Evolutionary conservation across 2,797 vertebrate genomes (phyloP), one percentile per base, ranked within the genome.

Genomic region (Anas capensis): DNA sequence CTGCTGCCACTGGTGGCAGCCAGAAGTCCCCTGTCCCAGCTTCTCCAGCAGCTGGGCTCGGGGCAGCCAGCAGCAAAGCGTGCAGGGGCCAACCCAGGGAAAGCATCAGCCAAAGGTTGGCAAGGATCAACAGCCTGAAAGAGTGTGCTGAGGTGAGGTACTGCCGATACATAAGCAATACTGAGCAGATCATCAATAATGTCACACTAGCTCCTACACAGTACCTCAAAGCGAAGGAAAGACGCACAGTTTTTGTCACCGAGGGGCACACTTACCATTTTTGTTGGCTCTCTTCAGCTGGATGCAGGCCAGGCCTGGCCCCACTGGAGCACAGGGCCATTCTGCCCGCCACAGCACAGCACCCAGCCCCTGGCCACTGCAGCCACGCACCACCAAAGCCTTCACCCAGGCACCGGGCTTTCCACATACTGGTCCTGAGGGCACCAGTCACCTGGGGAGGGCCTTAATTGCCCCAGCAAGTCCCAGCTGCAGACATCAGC

Each of bases 341-440:
- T 36, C 24, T 42, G 21, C 8, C 3, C 6, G 5, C n/a, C n/a
- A 11, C 2, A 0, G 17, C 1, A 2, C 19, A 8, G 5, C 40
- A 24, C 33, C 12, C 49, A n/a, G 4, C 9, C 33, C 17, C 46
- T 8, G 3, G 21, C 12, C 31, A n/a, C 54, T n/a, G 26, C 26
- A 29, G 36, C 36, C 60, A 13, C 12, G 8, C 24, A 1, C 38
- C 6, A 2, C 12, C 44, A 3, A 23, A 19, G 4, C 14, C 20
- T 56, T 0, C 3, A n/a, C 20, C 7, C 2, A 0, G 4, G 3
- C 0, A 26, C 1, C 4, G 1, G 8, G 5, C 38, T 79, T 27
- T 3, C 17, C 4, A 0, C 61, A 5, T 3, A 1, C 6, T 4
- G 5, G 8, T 11, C 19, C 40, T 1, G 12, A 19, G 23, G 15